Evolutionary conservation across 1,140 invertebrate species (phyloP).

Genomic region (Saxidomus purpurata): DNA sequence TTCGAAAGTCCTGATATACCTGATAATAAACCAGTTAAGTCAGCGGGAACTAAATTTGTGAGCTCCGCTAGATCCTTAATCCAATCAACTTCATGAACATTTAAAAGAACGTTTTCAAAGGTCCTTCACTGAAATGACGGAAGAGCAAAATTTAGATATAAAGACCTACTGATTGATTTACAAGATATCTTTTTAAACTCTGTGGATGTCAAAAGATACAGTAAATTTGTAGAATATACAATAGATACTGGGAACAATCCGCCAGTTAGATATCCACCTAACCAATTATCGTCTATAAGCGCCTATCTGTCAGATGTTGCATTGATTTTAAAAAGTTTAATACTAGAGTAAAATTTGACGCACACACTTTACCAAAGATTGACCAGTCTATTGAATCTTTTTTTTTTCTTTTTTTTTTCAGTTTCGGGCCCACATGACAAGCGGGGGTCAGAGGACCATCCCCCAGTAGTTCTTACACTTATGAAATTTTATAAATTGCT

Average conservation of each 20-base stretch:
- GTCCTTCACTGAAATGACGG: neutral
- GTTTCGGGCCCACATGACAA: no score
- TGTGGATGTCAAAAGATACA: neutral
- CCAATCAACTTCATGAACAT: neutral
- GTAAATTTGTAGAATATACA: neutral
- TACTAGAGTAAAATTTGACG: slow-evolving; percentile 5
- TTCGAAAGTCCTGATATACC: neutral
- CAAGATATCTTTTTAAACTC: slow-evolving; percentile 33
- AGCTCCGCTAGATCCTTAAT: neutral
- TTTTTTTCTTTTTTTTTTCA: no score
- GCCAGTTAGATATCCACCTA: neutral
- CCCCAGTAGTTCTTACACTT: no score
- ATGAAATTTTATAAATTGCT: no score
- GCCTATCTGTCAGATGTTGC: neutral
- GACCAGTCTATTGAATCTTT: slow-evolving; percentile 21
- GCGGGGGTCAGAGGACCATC: no score
- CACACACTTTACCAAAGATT: slow-evolving; percentile 34
- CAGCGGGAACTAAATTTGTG: no score
- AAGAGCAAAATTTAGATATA: neutral
- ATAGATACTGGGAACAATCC: slow-evolving; percentile 44
- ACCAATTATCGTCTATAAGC: slow-evolving; percentile 4
- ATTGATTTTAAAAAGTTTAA: slow-evolving; percentile 47
- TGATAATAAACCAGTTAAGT: neutral
- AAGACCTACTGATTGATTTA: slow-evolving; percentile 11
- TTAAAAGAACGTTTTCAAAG: neutral